phyloP scores from a whole-genome alignment of 2,888 invertebrate genomes.

The Troides oblongomaculatus region DNA sequence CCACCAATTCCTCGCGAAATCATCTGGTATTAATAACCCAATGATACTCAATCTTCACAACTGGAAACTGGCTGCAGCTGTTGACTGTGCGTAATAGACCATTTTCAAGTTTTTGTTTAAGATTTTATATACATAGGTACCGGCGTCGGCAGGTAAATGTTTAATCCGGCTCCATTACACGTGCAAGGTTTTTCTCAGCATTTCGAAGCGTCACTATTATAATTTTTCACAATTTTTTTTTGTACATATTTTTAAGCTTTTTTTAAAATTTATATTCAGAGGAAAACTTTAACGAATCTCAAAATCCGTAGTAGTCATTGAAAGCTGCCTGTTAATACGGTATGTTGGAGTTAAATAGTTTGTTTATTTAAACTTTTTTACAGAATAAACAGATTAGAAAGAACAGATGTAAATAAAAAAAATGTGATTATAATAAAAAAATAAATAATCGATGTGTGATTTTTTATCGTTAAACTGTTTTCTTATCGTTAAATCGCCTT shows the following conservation, averaged over 20 bases:
- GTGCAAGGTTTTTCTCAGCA: slow-evolving; percentile 36
- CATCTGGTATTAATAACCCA: neutral
- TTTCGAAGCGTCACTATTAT: neutral
- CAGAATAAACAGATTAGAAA: too few species aligned
- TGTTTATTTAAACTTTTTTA: too few species aligned
- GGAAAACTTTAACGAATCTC: too few species aligned
- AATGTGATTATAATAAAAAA: too few species aligned
- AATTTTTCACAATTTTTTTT: neutral
- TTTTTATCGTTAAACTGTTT: too few species aligned
- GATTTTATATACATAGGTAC: slow-evolving; percentile 8
- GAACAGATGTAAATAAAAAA: too few species aligned
- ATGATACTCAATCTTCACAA: neutral
- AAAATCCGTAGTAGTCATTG: too few species aligned
- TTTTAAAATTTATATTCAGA: neutral
- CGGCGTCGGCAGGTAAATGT: slow-evolving; percentile 29
- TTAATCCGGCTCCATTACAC: slow-evolving; percentile 37
- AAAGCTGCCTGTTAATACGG: too few species aligned
- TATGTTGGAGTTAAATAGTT: too few species aligned
- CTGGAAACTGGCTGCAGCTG: neutral
- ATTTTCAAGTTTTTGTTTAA: slow-evolving; percentile 23
- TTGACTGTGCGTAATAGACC: slow-evolving; percentile 15
- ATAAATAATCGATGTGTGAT: too few species aligned
- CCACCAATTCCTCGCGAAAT: neutral
- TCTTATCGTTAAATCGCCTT: too few species aligned
- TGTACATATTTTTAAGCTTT: neutral